Conservation (phyloP, 2,113 vertebrate species). For the Erinaceus europaeus region DNA sequence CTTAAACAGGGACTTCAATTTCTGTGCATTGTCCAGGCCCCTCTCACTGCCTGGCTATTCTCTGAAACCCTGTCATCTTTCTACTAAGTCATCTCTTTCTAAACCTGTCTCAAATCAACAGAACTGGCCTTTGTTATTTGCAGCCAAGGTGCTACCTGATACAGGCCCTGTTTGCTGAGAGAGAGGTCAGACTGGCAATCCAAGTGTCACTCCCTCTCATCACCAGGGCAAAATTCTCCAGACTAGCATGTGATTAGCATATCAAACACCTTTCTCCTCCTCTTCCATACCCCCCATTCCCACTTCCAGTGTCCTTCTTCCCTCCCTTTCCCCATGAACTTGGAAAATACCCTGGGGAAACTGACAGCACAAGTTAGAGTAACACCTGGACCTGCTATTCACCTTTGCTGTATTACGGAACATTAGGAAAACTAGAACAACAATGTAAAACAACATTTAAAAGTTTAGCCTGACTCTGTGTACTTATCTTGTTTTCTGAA, state of each 20-base stretch:
- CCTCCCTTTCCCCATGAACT: too few relatives aligned
- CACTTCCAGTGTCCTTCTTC: too few relatives aligned
- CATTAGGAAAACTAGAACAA: too few relatives aligned
- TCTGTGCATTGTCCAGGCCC: not conserved
- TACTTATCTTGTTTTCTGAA: not conserved
- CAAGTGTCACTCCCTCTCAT: not conserved
- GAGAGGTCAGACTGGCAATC: not conserved
- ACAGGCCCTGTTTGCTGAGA: not conserved
- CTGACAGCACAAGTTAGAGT: too few relatives aligned
- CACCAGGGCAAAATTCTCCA: not conserved
- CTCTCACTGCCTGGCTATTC: not conserved
- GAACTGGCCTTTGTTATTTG: not conserved
- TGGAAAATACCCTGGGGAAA: too few relatives aligned
- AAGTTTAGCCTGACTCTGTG: not conserved
- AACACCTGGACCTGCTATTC: too few relatives aligned
- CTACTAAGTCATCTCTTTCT: not conserved
- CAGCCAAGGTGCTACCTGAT: not conserved
- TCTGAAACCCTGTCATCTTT: not conserved
- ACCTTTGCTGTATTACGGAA: too few relatives aligned
- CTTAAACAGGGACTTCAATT: not conserved
- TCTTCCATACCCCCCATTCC: too few relatives aligned
- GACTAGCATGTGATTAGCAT: not conserved
- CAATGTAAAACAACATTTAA: too few relatives aligned
- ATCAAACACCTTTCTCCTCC: not conserved
- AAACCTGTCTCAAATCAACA: not conserved